These are phyloP conservation scores for Tinamus major DNA, from an alignment of 2,797 vertebrate genomes.

Conservation along the genomic window DNA sequence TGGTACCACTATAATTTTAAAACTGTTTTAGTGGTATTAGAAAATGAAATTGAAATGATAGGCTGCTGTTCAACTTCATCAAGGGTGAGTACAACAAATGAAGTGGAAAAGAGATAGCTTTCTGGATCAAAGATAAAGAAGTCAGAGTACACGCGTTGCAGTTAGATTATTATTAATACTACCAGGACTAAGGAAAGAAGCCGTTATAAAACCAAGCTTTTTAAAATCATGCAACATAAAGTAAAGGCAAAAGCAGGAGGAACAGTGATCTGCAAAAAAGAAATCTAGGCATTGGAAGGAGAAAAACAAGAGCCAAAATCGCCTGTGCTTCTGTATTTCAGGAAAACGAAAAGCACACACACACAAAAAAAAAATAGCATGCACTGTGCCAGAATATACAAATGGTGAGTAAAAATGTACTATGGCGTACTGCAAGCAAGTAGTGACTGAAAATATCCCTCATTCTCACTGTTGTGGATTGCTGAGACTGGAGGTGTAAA, in stretches of 20 bases:
- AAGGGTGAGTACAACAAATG: neutral
- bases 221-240: neutral
- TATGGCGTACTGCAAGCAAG: neutral
- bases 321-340: neutral
- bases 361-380: neutral
- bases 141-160: neutral
- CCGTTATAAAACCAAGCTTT: neutral
- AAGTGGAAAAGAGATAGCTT: neutral
- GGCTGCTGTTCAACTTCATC: neutral
- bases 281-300: neutral
- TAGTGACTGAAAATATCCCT: neutral
- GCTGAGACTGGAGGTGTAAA: neutral
- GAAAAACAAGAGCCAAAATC: neutral
- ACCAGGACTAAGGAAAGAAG: neutral
- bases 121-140: neutral
- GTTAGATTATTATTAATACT: neutral
- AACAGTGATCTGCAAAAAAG: neutral
- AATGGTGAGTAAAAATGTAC: neutral
- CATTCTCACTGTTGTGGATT: neutral
- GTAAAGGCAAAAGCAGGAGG: neutral
- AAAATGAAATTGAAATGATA: neutral
- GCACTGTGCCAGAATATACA: neutral
- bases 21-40: neutral
- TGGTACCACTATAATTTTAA: neutral
- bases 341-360: no score